These are phyloP conservation scores for Pteropus rufus DNA, from an alignment of 2,797 vertebrate genomes.

Conservation along the genomic window DNA sequence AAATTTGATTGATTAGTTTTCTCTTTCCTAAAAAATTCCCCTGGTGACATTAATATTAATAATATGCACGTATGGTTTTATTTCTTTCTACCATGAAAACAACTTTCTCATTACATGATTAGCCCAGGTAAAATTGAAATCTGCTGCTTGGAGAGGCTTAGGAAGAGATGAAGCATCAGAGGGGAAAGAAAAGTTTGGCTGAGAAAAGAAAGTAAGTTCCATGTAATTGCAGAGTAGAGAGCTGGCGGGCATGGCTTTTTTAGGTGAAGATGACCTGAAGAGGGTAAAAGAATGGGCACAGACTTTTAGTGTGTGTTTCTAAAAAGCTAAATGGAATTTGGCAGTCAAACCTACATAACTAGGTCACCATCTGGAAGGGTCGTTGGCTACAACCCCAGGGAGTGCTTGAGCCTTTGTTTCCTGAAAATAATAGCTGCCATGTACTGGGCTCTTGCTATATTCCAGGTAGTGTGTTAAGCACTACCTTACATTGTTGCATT, in stretches of 20 bases:
- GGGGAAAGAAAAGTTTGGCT: neutral
- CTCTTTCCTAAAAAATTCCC: neutral
- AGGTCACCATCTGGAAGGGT: conserved; percentile 6
- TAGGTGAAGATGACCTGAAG: neutral
- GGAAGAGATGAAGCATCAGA: neutral
- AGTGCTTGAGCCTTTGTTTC: neutral
- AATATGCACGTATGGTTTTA: fast-evolving
- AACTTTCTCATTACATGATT: neutral
- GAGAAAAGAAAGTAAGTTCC: neutral
- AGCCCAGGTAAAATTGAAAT: neutral
- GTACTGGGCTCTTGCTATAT: neutral
- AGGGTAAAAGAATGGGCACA: neutral
- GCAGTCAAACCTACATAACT: neutral
- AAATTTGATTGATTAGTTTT: neutral
- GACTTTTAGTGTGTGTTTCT: neutral
- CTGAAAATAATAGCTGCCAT: neutral
- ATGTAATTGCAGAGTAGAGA: neutral
- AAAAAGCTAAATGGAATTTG: neutral
- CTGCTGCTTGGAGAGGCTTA: neutral
- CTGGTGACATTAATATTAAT: neutral
- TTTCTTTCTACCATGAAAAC: neutral
- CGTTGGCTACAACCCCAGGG: neutral
- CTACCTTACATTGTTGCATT: neutral
- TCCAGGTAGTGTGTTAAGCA: neutral
- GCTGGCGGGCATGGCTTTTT: neutral